These are phyloP conservation scores for Pterocles burchelli DNA, from an alignment of 2,113 vertebrate genomes.

Conservation along the genomic window DNA sequence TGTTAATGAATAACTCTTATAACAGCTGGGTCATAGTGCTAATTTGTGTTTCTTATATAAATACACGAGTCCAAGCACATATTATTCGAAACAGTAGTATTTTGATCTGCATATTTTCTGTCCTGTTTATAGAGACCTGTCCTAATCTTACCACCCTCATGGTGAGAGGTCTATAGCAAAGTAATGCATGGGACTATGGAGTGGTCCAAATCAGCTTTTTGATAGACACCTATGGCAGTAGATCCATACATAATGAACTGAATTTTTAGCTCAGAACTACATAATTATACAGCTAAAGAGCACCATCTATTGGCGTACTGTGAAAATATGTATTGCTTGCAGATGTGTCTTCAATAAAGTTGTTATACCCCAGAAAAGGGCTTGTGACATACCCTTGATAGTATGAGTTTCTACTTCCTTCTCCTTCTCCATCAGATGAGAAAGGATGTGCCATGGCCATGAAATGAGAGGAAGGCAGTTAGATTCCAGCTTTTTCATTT, in stretches of 20 bases:
- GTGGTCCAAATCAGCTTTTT: background rate
- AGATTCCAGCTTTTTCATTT: background rate
- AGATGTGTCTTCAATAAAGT: background rate
- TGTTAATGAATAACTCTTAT: background rate
- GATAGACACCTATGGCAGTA: background rate
- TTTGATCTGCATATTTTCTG: background rate
- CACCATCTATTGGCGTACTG: slow-evolving; percentile 49
- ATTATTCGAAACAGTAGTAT: background rate
- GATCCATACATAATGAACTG: background rate
- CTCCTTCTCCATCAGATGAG: background rate
- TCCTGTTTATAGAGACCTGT: background rate
- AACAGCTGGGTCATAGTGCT: background rate
- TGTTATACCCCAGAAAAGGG: background rate
- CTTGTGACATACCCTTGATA: background rate
- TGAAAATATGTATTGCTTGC: background rate
- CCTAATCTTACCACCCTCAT: background rate
- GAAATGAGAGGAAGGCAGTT: background rate
- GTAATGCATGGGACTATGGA: background rate
- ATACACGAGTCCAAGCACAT: background rate
- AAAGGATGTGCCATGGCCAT: background rate
- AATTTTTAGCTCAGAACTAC: background rate
- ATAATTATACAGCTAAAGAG: slow-evolving; percentile 48
- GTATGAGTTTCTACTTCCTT: background rate
- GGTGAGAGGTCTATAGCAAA: background rate
- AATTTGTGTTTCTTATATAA: background rate